Evolutionary conservation across 2,888 invertebrate species (phyloP), one percentile per base, ranked within the genome.

Genomic region (Vannuccia rotundouncinata): DNA sequence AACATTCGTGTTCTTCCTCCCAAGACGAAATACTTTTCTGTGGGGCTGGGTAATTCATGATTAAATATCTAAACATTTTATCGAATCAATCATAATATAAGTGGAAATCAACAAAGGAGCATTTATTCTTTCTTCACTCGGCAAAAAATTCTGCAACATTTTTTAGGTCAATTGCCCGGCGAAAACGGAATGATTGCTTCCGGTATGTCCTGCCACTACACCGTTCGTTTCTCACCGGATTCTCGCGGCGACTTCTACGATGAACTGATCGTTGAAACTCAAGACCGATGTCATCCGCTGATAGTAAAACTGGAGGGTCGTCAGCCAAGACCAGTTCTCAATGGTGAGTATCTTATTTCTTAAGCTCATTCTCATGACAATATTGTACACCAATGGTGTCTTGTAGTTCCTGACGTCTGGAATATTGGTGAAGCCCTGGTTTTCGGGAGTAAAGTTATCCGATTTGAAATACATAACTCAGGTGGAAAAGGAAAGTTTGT

Each of bases 401-500:
- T 45, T 45, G 5, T 83, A 88, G 88, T 88, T 29, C 86, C 88
- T 0, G 78, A 83, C n/a, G 82, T 82, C 5, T 75, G 87, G 27
- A 84, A 87, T 82, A 84, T 87, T 30, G 88, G 87, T 0, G 83
- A 85, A 81, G 87, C 87, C 83, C 82, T 88, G 79, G 85, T 87
- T n/a, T 86, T 86, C 28, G 87, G 86, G 2, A 83, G 83, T 76
- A 86, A 86, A 78, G 83, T 86, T 1, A 84, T 83, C 0, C 85
- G 86, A 81, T 84, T 86, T 82, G 81, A 85, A 5, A 82, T 87
- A 1, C 85, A 84, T 82, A 88, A 88, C 80, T 82, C 83, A 22
- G 88, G 88, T n/a, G 88, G 88, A 0, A 81, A 82, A 79, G 88
- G 87, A 0, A 82, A 86, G 10, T 88, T 88, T 83, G 86, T 86